Conservation (phyloP, 2,113 vertebrate genomes). For the Rhegmatorhina hoffmannsi region DNA sequence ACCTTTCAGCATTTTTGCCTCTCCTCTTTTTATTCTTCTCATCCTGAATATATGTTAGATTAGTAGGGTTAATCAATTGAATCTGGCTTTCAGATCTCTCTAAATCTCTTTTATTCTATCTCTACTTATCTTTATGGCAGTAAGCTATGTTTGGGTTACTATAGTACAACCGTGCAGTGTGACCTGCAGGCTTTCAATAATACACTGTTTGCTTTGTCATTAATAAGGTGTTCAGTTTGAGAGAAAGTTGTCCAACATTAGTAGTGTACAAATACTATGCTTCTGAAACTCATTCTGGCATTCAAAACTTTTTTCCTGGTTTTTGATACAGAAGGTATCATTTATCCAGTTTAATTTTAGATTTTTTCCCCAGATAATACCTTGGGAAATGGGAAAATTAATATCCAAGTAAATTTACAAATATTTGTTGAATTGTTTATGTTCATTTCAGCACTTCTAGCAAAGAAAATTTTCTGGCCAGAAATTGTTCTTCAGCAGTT, state of each 20-base stretch:
- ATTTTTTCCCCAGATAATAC: not conserved
- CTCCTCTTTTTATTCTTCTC: not conserved
- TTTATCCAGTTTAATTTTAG: not conserved
- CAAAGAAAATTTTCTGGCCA: not conserved
- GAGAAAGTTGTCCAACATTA: not conserved
- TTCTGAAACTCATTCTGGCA: not conserved
- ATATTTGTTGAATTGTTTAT: not conserved
- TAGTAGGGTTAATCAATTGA: not conserved
- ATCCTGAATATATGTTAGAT: not conserved
- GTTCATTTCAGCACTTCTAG: not conserved
- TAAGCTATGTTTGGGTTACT: not conserved
- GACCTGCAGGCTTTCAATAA: not conserved
- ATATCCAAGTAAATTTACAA: not conserved
- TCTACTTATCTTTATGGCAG: not conserved
- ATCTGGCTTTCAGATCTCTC: not conserved
- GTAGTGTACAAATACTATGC: not conserved
- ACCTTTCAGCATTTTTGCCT: not conserved
- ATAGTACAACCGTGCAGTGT: not conserved
- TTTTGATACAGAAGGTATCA: not conserved
- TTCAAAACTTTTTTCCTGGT: not conserved
- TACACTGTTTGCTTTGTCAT: not conserved
- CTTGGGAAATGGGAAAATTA: not conserved
- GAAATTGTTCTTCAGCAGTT: not conserved
- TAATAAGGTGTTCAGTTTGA: not conserved
- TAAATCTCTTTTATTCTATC: not conserved